Conservation (phyloP, 2,888 invertebrate genomes). For the Malthinus flaveolus region DNA sequence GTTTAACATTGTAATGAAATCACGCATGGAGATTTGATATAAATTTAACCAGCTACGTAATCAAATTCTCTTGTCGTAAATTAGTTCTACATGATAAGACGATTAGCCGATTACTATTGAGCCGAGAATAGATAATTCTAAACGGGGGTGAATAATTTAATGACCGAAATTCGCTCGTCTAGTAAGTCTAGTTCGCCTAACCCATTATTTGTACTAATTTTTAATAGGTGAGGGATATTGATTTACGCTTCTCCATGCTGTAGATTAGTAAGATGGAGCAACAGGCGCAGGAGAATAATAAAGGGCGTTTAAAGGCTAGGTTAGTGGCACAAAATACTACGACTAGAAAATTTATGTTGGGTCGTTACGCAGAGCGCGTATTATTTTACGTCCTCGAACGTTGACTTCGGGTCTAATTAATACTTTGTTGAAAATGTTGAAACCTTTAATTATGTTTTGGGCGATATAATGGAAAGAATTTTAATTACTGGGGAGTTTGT, state of each 20-base stretch:
- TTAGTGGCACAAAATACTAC: slow-evolving; percentile 13
- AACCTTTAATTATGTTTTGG: no score
- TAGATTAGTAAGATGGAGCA: slow-evolving; percentile 7
- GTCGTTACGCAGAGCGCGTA: not conserved
- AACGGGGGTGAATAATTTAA: slow-evolving; percentile 3
- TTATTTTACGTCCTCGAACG: no score
- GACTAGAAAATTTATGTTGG: slow-evolving; percentile 4
- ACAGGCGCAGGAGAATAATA: slow-evolving; percentile 15
- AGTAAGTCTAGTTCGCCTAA: not conserved
- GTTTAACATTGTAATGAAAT: not conserved
- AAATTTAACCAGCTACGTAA: not conserved
- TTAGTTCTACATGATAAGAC: not conserved
- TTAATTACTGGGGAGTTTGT: no score
- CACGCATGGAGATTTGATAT: not conserved
- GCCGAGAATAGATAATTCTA: not conserved
- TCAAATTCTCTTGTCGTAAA: not conserved
- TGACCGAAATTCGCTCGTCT: not conserved
- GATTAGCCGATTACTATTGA: slow-evolving; percentile 4
- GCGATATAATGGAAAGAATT: no score
- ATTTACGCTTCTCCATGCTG: slow-evolving; percentile 14
- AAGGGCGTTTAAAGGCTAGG: slow-evolving; percentile 16
- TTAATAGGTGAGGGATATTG: slow-evolving; percentile 10
- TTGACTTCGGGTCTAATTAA: no score
- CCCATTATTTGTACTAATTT: slow-evolving; percentile 2
- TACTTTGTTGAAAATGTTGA: no score